Base-by-base conservation (phyloP, 2,113 vertebrate genomes). In the Rhizomys pruinosus region DNA sequence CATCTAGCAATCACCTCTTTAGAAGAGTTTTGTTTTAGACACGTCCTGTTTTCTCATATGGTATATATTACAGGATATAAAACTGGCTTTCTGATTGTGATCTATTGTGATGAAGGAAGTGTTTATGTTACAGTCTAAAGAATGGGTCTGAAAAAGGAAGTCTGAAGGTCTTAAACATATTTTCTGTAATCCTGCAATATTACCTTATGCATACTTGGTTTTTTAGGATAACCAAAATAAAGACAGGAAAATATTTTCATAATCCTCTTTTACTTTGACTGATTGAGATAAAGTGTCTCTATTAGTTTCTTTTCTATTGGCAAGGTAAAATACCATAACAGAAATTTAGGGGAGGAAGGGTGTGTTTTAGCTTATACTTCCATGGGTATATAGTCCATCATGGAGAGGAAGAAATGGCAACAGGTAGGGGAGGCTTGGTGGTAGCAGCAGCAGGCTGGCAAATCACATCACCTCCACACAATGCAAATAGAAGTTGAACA, bases 1-100 rank as follows among this genome's bases (percentile, higher is more conserved):
- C 44, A 59, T 61, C n/a, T 90, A 96, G 34, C 61, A 93, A 69
- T 95, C 71, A 91, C 34, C 3, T 78, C 20, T 74, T 90, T 13
- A 81, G 37, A 81, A 81, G 77, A 88, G 78, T 87, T 95, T 93
- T 95, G 29, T 25, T 94, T 96, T 92, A 90, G 90, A 90, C 61
- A 80, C n/a, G 88, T 84, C 42, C 25, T 94, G 72, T 89, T 94
- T 88, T 91, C 68, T 91, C 79, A 94, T 93, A 66, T 89, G 89
- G 74, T 82, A 86, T 71, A 61, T 71, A 79, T 93, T 92, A 94
- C 3, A 71, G 61, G 82, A 61, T 64, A 95, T 89, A 69, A 90
- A 92, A 85, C n/a, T 81, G 72, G 17, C 89, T 79, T 91, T 87
- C 11, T 61, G 79, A 79, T 85, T 92, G 87, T 95, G 91, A 85